Percentiles rank a stretch among this genome's conserved stretches.
Evolutionary conservation across 2,797 vertebrate genomes (phyloP).

Genomic region (Coregonus ussuriensis): DNA sequence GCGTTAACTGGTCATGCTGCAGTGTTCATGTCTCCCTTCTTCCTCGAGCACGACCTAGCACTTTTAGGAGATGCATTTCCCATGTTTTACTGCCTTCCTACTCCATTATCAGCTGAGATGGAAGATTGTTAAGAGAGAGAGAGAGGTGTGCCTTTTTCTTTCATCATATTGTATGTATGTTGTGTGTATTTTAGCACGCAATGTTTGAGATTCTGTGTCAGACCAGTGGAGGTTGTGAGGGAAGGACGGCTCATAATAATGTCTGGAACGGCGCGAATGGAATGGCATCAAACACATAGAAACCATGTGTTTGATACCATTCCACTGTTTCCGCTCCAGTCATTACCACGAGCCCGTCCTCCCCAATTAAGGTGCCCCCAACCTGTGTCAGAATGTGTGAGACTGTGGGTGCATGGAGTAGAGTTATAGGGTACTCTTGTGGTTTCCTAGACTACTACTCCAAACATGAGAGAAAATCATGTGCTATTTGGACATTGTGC

Average conservation of each 20-base stretch:
- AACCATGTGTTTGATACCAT: too few relatives aligned
- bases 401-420: neutral
- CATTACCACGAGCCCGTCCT: too few relatives aligned
- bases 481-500: neutral
- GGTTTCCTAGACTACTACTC: neutral
- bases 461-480: neutral
- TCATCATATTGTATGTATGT: neutral
- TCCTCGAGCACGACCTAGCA: conserved; percentile 29
- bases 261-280: too few relatives aligned
- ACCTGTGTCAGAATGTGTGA: too few relatives aligned
- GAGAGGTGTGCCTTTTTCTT: neutral
- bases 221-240: neutral
- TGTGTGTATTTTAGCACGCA: neutral
- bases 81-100: conserved; percentile 55
- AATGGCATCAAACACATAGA: too few relatives aligned
- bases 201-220: neutral
- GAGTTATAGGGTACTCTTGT: neutral
- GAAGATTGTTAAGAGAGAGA: conserved; percentile 4
- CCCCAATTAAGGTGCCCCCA: too few relatives aligned
- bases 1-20: conserved; percentile 44
- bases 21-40: conserved; percentile 13
- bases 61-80: conserved; percentile 67
- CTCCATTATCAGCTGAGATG: conserved; percentile 55
- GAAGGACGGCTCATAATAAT: too few relatives aligned
- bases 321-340: too few relatives aligned